A percentile compares a stretch with the other conserved stretches of the same genome.
Evolutionary conservation across 1,140 invertebrate species (phyloP).

Genomic region (Drosophila bocqueti): DNA sequence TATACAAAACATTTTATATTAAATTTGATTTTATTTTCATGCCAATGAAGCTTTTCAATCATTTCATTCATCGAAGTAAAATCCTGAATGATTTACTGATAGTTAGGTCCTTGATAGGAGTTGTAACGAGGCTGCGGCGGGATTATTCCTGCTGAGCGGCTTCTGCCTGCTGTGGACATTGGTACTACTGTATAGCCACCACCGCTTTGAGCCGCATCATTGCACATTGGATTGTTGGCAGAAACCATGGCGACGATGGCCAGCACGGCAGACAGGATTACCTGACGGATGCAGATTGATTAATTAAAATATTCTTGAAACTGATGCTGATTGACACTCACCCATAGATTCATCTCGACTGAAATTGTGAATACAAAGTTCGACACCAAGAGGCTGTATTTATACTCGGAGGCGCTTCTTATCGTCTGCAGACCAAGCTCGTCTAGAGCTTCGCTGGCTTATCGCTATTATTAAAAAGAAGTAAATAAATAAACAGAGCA

Average conservation of each 20-base stretch:
- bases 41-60: not conserved
- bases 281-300: not conserved
- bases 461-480: not conserved
- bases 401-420: not conserved
- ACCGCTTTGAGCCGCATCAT: not conserved
- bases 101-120: no score
- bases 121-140: no score
- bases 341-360: constrained; percentile 3
- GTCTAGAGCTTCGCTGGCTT: not conserved
- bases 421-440: not conserved
- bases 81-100: not conserved
- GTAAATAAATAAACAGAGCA: not conserved
- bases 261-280: constrained; percentile 3
- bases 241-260: not conserved
- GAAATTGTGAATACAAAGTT: not conserved
- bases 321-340: not conserved
- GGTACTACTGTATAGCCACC: no score
- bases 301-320: not conserved
- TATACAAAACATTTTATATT: not conserved
- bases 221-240: not conserved
- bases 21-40: not conserved
- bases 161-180: no score
- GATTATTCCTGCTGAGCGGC: no score
- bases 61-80: not conserved
- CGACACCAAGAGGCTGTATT: not conserved